Evolutionary conservation across 1,140 invertebrate genomes (phyloP), one percentile per base, ranked within the genome.

Genomic region (Diprion similis): DNA sequence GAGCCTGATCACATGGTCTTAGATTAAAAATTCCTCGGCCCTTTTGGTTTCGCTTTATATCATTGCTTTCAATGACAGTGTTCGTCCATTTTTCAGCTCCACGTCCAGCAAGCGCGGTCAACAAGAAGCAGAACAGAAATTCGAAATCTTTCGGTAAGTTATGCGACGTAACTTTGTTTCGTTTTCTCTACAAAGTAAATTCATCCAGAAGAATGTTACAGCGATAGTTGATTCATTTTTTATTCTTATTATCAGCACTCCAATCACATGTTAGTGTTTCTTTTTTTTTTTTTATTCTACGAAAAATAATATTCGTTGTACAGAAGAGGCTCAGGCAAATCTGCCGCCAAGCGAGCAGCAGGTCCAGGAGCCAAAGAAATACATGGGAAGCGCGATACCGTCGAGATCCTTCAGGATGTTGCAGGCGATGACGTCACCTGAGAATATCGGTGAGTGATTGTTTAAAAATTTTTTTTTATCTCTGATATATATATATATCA

Each of bases 361-460:
- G 76, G 92, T 90, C 46, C 90, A 86, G 72, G 93, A 94, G 80
- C 93, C 93, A 48, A 92, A 91, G 81, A 94, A 94, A 81, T 97
- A 97, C 82, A 94, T 90, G 73, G 95, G 95, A 73, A 92, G 93
- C 81, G 91, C 93, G 78, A 96, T 96, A 84, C 95, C 95, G 66
- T 96, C 95, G 75, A 91, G 94, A 82, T 95, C 95, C 18, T 97
- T 97, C 84, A 92, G 91, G 84, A 93, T 96, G 82, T 87, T 97
- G 51, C 95, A 96, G 87, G 92, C 93, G 46, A 95, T 96, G 93
- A 95, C 94, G 66, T 90, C 90, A 77, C 86, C 91, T 73, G 90
- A 92, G 78, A 88, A 86, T 82, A 80, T 84, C 73, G 85, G 88
- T 89, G 81, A 86, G 83, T 84, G 51, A n/a, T 48, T 4, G 11